Base-by-base conservation (phyloP, 2,888 invertebrate species). In the Rhingia campestris region DNA sequence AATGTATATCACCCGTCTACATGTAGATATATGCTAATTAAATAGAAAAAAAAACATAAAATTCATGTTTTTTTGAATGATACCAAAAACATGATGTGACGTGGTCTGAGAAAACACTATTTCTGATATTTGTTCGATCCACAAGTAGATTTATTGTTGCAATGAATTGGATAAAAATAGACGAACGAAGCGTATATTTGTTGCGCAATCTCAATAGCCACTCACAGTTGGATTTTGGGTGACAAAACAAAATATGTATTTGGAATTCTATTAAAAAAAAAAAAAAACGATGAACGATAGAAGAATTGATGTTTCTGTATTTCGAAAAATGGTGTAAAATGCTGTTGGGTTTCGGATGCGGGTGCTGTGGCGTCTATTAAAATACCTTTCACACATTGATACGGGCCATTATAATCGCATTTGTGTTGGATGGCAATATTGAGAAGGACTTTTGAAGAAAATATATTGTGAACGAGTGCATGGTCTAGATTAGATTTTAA, bases 141-240 rank as follows among this genome's bases (percentile, higher is more conserved):
- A 72, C 66, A 73, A 82, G 66, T 70, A 72, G 77, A 72, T 81
- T 67, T 41, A 77, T 56, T 72, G 43, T 66, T 81, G 81, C 66
- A 77, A 56, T 81, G 77, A 77, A 22, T 22, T 63, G 33, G 61
- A 51, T 82, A 82, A 73, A 82, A 82, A 82, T 82, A 82, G 72
- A 70, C 22, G 4, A 56, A 39, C 14, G 22, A 22, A 22, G 22
- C 22, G 22, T 22, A 10, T 14, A 72, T 53, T 53, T 56, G 73
- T 77, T 82, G 81, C 81, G 81, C 81, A 82, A 82, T 77, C 81
- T 82, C 81, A 39, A 33, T 35, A 53, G 43, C 53, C 45, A 6
- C 37, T 41, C 37, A 51, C 10, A 22, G 35, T 67, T 45, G 58
- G 33, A 51, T 49, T 58, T 64, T 53, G 14, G 76, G 67, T 76